Conservation (phyloP, 2,113 vertebrate species). For the Capra hircus region DNA sequence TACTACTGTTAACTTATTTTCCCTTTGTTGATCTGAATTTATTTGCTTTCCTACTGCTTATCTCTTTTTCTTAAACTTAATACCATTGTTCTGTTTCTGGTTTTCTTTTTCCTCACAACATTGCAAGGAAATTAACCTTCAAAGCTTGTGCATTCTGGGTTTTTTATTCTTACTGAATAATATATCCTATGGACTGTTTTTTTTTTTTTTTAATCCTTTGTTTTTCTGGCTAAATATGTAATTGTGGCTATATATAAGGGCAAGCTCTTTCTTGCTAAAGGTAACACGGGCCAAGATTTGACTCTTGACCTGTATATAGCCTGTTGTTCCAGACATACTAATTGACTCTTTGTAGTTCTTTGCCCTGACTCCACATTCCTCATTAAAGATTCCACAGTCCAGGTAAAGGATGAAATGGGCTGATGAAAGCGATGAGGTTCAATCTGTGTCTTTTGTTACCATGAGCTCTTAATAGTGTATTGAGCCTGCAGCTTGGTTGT, state of each 20-base stretch:
- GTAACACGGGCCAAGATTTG: not conserved
- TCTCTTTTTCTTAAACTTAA: constrained; percentile 1
- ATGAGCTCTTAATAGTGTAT: not conserved
- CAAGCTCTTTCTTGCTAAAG: not conserved
- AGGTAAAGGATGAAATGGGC: not conserved
- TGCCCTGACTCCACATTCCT: not conserved
- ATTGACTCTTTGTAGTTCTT: not conserved
- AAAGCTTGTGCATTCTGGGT: not conserved
- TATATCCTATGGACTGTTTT: not conserved
- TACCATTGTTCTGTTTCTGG: not conserved
- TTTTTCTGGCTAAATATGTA: constrained; percentile 23
- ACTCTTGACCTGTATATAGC: not conserved
- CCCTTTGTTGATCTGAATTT: not conserved
- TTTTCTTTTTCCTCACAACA: not conserved
- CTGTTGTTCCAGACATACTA: not conserved
- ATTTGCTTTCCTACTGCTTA: not conserved
- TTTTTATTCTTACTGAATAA: constrained; percentile 20
- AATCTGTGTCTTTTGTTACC: not conserved
- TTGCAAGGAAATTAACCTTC: not conserved
- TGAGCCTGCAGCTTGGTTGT: not conserved
- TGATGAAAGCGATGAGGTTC: not conserved
- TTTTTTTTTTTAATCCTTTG: not conserved
- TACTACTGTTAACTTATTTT: not conserved
- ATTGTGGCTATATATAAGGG: not conserved
- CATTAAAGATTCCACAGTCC: not conserved